These are phyloP conservation scores for Tiliacea citrago DNA, from an alignment of 2,888 invertebrate species.

Conservation along the genomic window DNA sequence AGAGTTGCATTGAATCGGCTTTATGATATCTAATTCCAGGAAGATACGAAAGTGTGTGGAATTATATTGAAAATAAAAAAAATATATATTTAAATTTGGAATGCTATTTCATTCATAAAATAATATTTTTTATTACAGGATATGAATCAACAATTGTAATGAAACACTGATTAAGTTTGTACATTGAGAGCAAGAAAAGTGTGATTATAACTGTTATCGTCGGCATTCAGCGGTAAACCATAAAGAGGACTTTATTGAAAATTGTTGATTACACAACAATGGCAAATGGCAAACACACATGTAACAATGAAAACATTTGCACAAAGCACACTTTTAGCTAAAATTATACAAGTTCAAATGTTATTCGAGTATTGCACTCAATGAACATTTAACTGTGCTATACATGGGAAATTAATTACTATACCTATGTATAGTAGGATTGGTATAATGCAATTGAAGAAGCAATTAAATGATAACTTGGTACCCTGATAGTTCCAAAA, in stretches of 20 bases:
- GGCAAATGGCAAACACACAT: slow-evolving; percentile 80
- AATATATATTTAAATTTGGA: not conserved
- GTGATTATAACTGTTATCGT: slow-evolving; percentile 78
- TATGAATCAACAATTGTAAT: slow-evolving; percentile 81
- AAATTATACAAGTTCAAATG: slow-evolving; percentile 71
- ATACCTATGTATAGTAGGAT: not conserved
- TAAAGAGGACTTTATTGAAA: slow-evolving; percentile 88
- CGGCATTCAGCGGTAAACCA: slow-evolving; percentile 79
- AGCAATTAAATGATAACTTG: not conserved
- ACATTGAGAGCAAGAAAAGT: slow-evolving; percentile 72
- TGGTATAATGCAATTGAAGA: not conserved
- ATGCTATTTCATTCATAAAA: slow-evolving; percentile 38
- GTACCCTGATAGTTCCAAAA: not conserved
- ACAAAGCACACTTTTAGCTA: slow-evolving; percentile 69
- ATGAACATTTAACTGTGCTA: not conserved
- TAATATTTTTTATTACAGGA: slow-evolving; percentile 69
- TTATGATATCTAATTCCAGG: slow-evolving; percentile 6
- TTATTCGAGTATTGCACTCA: slow-evolving; percentile 45
- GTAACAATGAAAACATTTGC: slow-evolving; percentile 83
- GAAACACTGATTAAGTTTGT: slow-evolving; percentile 81
- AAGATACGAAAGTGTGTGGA: not conserved
- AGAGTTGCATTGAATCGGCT: slow-evolving; percentile 4
- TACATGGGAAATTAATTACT: not conserved
- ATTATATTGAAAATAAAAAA: not conserved
- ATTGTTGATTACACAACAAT: slow-evolving; percentile 89